A percentile compares a stretch with the other conserved stretches of the same genome.
phyloP scores from a whole-genome alignment of 2,113 vertebrate genomes.

The Pycnonotus jocosus region DNA sequence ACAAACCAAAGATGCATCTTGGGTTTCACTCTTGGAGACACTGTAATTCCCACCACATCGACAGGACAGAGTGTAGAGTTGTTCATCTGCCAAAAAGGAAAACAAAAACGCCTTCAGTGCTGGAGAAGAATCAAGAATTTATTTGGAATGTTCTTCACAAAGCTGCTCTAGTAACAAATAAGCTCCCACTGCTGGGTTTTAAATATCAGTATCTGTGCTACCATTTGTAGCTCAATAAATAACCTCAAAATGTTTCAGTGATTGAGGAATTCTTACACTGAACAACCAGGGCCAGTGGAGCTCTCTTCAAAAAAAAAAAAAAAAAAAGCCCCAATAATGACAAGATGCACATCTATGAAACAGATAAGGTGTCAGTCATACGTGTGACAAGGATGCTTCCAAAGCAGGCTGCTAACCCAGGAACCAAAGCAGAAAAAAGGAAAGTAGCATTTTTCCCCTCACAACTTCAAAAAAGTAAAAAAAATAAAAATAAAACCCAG shows the following conservation, averaged over 20 bases:
- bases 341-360: neutral
- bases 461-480: neutral
- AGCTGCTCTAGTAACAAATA: neutral
- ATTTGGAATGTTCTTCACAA: neutral
- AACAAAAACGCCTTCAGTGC: neutral
- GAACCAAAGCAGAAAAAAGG: neutral
- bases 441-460: neutral
- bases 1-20: conserved; percentile 67
- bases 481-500: neutral
- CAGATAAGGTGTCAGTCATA: neutral
- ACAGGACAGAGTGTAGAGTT: conserved; percentile 66
- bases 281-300: neutral
- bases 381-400: neutral
- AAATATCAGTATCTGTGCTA: neutral
- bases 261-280: neutral
- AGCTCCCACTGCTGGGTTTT: neutral
- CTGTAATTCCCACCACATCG: conserved; percentile 77
- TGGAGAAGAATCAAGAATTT: neutral
- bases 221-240: neutral
- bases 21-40: conserved; percentile 64
- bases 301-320: neutral
- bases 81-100: conserved; percentile 63
- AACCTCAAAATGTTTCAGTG: neutral
- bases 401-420: neutral
- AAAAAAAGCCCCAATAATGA: neutral